Conservation (phyloP, 2,888 invertebrate species). For the Bugula neritina region DNA sequence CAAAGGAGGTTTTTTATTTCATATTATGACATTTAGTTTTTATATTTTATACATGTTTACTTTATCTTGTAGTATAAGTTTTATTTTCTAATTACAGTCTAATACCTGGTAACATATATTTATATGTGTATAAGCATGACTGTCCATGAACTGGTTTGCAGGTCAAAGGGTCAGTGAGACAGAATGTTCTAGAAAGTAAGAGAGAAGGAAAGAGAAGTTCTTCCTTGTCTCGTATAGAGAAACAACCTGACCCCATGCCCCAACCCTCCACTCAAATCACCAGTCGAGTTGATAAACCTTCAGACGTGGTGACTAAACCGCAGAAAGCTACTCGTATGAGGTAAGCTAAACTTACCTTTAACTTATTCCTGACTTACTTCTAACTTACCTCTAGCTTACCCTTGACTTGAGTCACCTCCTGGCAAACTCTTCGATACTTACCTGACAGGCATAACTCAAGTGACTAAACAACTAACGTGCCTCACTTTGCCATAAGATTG, state of each 20-base stretch:
- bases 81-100: not conserved
- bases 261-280: not conserved
- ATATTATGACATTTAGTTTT: too few relatives aligned
- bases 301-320: not conserved
- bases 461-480: too few relatives aligned
- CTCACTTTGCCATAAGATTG: too few relatives aligned
- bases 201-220: conserved; percentile 8
- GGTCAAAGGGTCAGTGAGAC: not conserved
- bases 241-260: not conserved
- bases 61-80: too few relatives aligned
- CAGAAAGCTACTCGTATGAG: not conserved
- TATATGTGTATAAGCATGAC: not conserved
- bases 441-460: too few relatives aligned
- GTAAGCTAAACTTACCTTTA: not conserved
- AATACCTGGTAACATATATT: not conserved
- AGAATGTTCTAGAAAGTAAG: not conserved
- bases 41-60: too few relatives aligned
- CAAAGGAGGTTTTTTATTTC: too few relatives aligned
- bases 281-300: not conserved
- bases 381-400: too few relatives aligned
- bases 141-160: not conserved
- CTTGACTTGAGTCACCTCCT: too few relatives aligned
- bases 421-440: too few relatives aligned
- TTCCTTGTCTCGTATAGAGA: conserved; percentile 16
- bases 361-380: too few relatives aligned